Evolutionary conservation across 2,797 vertebrate species (phyloP), one percentile per base, ranked within the genome.

Genomic region (Eulemur coronatus): DNA sequence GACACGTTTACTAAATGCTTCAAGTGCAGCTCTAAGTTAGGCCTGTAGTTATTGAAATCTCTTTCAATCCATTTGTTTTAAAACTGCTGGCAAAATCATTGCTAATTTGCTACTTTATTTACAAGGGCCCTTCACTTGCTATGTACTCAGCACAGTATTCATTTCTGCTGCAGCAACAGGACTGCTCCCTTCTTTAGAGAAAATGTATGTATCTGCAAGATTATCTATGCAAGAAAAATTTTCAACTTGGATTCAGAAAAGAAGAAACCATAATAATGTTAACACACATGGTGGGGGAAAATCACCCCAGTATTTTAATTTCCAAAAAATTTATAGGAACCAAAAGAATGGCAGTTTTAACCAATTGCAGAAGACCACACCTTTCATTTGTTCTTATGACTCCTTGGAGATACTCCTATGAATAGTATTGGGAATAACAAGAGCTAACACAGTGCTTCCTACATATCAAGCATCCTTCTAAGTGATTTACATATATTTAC

Each of bases 1-100:
- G 97, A 97, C 91, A 97, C 95, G 30, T 97, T 97, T 96, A 93
- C 97, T 97, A 97, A 98, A 96, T 96, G 96, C 94, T 97, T 97
- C n/a, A 38, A 97, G 97, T 93, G 79, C 92, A 97, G 85, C 87
- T 97, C 94, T 97, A 95, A 97, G 95, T 96, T 97, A 97, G 92
- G 65, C 89, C 82, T 95, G 48, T 89, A 90, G 85, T 97, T 95
- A 94, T 89, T 97, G 97, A 97, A 95, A 95, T 96, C 95, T 95
- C 86, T 98, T 96, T 97, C 91, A 97, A 97, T 89, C 84, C 95
- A 87, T 97, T 97, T 97, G 95, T 96, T 97, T 97, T 93, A 97
- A 97, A 97, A 97, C 96, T 97, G 55, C 91, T 97, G 84, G 96
- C 86, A 97, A 96, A 97, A 98, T 97, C 91, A 97, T 96, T 92